phyloP scores from a whole-genome alignment of 2,888 invertebrate genomes.

The Zygothrica quintamaculata region DNA sequence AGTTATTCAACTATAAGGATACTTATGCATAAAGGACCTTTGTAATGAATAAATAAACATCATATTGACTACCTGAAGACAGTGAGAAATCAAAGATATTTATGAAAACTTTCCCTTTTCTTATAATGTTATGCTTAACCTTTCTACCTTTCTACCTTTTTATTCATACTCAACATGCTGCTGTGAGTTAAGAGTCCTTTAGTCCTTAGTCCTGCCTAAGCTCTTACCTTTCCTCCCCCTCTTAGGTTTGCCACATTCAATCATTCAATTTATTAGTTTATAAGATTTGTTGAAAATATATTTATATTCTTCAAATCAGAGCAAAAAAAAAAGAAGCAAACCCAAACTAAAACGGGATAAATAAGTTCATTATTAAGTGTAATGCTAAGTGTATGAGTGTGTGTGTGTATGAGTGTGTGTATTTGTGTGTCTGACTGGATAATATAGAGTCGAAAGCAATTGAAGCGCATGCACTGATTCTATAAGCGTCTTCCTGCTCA shows the following conservation, averaged over 20 bases:
- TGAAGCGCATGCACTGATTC: slow-evolving; percentile 75
- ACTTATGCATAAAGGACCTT: no score
- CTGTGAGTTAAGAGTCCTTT: neutral
- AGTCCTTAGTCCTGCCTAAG: no score
- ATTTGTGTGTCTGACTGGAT: slow-evolving; percentile 44
- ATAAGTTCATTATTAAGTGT: slow-evolving; percentile 35
- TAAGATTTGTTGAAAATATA: neutral
- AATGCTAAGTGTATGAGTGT: slow-evolving; percentile 4
- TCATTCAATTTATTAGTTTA: slow-evolving; percentile 2
- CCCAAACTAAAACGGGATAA: slow-evolving; percentile 7
- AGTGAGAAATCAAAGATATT: no score
- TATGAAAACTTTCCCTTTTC: no score
- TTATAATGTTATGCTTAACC: no score
- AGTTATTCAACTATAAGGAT: no score
- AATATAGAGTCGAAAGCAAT: slow-evolving; percentile 66
- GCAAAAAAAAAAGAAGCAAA: slow-evolving; percentile 10
- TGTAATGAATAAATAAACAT: no score
- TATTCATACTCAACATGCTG: no score
- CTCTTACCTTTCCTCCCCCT: no score
- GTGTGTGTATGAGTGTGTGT: slow-evolving; percentile 2
- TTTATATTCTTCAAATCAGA: slow-evolving; percentile 18
- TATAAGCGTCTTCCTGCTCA: slow-evolving; percentile 50
- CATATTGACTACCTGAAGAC: no score
- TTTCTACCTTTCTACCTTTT: no score
- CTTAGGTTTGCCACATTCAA: neutral